phyloP scores from a whole-genome alignment of 2,113 vertebrate genomes.

The Lepidothrix coronata region DNA sequence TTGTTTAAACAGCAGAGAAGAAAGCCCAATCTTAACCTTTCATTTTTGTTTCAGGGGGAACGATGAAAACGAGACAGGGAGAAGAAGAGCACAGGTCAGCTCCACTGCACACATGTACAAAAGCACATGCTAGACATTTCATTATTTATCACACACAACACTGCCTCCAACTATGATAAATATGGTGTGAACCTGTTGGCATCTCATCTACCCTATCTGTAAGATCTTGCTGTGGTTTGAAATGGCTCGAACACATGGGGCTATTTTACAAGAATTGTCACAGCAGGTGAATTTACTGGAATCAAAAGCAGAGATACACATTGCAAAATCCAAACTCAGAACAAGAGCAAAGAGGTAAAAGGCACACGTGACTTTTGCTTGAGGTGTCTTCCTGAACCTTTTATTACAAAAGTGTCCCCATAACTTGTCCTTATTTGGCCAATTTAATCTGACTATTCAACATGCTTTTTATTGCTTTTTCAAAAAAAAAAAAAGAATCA shows the following conservation, averaged over 20 bases:
- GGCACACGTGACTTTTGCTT: neutral
- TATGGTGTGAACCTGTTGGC: neutral
- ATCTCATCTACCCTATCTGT: neutral
- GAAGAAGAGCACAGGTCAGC: neutral
- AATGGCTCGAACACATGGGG: neutral
- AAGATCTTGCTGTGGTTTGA: neutral
- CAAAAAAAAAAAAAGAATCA: neutral
- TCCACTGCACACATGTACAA: neutral
- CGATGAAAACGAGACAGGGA: neutral
- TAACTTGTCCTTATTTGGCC: neutral
- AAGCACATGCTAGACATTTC: neutral
- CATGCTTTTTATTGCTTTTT: neutral
- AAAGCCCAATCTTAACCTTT: neutral
- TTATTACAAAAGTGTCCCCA: neutral
- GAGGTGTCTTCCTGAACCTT: neutral
- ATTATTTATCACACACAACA: neutral
- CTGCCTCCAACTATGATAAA: neutral
- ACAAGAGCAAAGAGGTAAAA: neutral
- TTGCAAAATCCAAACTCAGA: neutral
- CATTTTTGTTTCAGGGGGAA: neutral
- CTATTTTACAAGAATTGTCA: neutral
- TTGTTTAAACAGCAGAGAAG: neutral
- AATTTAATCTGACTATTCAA: neutral
- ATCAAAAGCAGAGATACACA: neutral
- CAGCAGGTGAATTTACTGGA: neutral